These are phyloP conservation scores for Pocillopora grandis DNA, from an alignment of 92 coral and sea anemone genomes.

Conservation along the genomic window DNA sequence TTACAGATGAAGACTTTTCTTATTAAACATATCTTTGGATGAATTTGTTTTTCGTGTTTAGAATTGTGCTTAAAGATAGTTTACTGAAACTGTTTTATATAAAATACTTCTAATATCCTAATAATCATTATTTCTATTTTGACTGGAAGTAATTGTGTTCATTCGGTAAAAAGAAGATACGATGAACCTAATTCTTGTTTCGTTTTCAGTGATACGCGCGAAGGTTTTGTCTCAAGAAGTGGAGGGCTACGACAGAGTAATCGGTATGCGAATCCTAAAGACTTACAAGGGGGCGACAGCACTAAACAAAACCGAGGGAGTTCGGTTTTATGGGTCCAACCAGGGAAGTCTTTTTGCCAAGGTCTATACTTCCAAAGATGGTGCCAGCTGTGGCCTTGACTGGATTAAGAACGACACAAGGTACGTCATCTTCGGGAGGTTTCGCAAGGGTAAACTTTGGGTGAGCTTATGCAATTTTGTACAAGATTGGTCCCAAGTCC, in stretches of 20 bases:
- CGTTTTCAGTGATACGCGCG: constrained; percentile 32
- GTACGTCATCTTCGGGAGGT: constrained; percentile 61
- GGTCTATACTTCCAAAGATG: constrained; percentile 46
- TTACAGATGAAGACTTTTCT: too few relatives aligned
- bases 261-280: constrained; percentile 57
- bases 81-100: too few relatives aligned
- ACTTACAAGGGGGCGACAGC: constrained; percentile 53
- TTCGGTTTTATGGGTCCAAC: constrained; percentile 29
- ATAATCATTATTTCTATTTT: too few relatives aligned
- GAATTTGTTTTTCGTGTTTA: too few relatives aligned
- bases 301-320: constrained; percentile 26
- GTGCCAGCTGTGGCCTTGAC: constrained; percentile 45
- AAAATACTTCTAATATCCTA: too few relatives aligned
- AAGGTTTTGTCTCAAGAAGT: constrained; percentile 36
- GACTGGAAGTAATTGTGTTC: too few relatives aligned
- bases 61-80: too few relatives aligned
- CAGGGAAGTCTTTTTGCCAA: constrained; percentile 29
- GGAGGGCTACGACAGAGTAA: constrained; percentile 7
- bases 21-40: too few relatives aligned
- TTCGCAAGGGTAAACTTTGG: constrained; percentile 34
- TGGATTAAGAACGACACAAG: constrained; percentile 38
- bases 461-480: neutral
- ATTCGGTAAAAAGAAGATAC: too few relatives aligned
- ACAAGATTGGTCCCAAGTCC: constrained; percentile 58
- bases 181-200: neutral